These are phyloP conservation scores for Acleris sparsana DNA, from an alignment of 2,888 invertebrate species.

Conservation along the genomic window DNA sequence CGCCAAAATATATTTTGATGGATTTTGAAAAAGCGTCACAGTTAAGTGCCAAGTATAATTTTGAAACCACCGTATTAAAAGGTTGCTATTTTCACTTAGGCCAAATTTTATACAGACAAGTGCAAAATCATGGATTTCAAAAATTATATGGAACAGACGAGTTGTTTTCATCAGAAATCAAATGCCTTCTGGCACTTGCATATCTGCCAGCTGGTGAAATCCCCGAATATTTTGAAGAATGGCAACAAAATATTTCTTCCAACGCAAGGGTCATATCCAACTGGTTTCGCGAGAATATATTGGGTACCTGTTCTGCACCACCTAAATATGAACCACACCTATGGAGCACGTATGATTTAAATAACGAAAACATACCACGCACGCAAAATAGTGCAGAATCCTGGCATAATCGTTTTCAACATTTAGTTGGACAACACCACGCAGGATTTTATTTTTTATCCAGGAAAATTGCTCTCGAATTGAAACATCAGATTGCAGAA, in stretches of 20 bases:
- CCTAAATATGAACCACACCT: too few species aligned
- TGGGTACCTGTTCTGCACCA: background rate
- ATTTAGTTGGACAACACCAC: constrained; percentile 2
- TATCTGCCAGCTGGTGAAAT: too few species aligned
- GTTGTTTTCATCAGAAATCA: too few species aligned
- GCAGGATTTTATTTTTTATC: background rate
- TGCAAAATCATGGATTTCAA: constrained; percentile 8
- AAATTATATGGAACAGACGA: too few species aligned
- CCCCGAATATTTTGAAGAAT: background rate
- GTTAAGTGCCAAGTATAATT: constrained; percentile 3
- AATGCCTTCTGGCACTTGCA: too few species aligned
- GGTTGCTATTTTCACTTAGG: constrained; percentile 18
- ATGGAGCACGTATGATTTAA: too few species aligned
- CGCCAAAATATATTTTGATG: constrained; percentile 12
- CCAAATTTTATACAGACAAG: too few species aligned
- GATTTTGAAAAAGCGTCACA: constrained; percentile 23
- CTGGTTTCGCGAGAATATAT: background rate
- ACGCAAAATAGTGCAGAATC: background rate
- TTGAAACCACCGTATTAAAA: constrained; percentile 10
- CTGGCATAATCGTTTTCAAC: background rate
- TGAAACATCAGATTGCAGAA: too few species aligned
- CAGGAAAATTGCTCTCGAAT: too few species aligned
- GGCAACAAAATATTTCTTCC: background rate
- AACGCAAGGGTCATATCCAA: background rate
- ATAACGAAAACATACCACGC: background rate